Conservation (phyloP, 2,113 vertebrate genomes). For the Barnardius zonarius region DNA sequence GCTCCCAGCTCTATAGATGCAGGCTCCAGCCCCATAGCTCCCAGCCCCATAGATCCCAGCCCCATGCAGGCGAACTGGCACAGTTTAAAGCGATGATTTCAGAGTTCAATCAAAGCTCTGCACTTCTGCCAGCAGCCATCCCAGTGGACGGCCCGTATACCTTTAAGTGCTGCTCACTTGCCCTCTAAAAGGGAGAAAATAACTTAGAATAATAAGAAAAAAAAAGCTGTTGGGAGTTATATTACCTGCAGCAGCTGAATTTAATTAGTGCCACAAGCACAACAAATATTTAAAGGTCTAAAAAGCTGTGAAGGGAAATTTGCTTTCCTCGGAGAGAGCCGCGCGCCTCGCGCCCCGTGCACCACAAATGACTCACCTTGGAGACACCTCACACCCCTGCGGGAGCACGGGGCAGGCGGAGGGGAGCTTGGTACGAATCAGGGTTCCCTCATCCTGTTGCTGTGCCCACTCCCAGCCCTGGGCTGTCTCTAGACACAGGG, state of each 20-base stretch:
- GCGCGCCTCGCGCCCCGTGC: background rate
- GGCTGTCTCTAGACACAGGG: rapidly evolving
- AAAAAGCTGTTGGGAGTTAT: conserved; percentile 46
- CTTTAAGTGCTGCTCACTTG: conserved; percentile 40
- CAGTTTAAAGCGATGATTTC: background rate
- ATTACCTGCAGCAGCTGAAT: conserved; percentile 64
- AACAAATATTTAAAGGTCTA: conserved; percentile 63
- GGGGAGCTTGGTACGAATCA: background rate
- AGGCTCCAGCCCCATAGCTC: too few relatives aligned
- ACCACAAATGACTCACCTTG: background rate
- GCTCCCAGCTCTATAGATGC: too few relatives aligned
- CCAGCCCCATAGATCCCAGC: too few relatives aligned
- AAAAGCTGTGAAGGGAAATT: conserved; percentile 61
- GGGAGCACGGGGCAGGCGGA: background rate
- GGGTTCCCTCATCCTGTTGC: background rate
- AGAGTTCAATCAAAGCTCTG: background rate
- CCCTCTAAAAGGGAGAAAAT: conserved; percentile 39
- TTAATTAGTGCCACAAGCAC: conserved; percentile 65
- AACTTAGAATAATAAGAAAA: background rate
- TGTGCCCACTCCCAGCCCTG: background rate
- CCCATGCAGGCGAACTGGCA: background rate
- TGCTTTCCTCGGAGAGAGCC: conserved; percentile 39
- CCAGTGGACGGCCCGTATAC: background rate
- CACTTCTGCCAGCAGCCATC: conserved; percentile 5
- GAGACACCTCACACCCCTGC: background rate